These are phyloP conservation scores for Plecotus auritus DNA, from an alignment of 2,113 vertebrate species.

Conservation along the genomic window DNA sequence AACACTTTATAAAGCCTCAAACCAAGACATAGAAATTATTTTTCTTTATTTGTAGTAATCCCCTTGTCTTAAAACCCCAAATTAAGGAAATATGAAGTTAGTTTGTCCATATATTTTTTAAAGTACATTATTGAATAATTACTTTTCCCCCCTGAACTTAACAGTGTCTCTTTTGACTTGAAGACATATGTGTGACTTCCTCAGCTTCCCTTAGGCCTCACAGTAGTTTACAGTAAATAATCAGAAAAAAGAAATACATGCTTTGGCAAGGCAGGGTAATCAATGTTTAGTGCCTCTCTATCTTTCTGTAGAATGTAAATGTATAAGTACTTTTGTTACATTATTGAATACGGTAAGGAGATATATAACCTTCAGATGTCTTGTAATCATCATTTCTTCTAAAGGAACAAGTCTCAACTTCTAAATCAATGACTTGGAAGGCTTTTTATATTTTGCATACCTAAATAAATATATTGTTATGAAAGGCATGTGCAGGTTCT, in stretches of 20 bases:
- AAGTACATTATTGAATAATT: background rate
- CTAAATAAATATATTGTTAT: background rate
- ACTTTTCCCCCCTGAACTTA: background rate
- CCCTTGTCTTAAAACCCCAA: background rate
- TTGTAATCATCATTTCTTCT: constrained; percentile 30
- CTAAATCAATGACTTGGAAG: background rate
- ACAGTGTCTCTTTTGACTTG: constrained; percentile 68
- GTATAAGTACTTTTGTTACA: background rate
- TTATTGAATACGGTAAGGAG: background rate
- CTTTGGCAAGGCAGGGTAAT: constrained; percentile 59
- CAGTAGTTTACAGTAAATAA: constrained; percentile 76
- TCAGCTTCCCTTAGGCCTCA: constrained; percentile 70
- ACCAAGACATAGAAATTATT: background rate
- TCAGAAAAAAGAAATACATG: constrained; percentile 67
- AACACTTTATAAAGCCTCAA: background rate
- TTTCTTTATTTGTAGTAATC: background rate
- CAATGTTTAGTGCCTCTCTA: constrained; percentile 68
- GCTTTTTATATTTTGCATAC: background rate
- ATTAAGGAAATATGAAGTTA: background rate
- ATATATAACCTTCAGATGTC: background rate
- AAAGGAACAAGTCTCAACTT: constrained; percentile 8
- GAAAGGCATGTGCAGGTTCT: background rate
- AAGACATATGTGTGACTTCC: constrained; percentile 71
- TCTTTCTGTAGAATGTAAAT: background rate
- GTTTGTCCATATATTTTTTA: background rate